phyloP scores from a whole-genome alignment of 2,113 vertebrate species.

The Laticauda laticaudata region DNA sequence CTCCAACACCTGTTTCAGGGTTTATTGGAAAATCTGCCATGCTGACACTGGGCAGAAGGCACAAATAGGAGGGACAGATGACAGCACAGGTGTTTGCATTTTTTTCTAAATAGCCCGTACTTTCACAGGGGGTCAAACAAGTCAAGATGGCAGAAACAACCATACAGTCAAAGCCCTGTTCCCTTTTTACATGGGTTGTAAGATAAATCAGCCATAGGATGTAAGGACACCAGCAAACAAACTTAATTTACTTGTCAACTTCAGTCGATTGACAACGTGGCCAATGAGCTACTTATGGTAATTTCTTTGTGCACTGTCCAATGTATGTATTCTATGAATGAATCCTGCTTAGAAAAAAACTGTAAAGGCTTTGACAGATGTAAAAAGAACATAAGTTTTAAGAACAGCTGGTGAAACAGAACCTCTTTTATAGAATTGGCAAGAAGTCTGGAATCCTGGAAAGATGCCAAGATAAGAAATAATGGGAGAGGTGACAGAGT shows the following conservation, averaged over 20 bases:
- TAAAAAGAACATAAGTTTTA: not conserved
- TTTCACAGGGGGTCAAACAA: not conserved
- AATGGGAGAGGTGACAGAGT: not conserved
- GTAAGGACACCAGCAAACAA: not conserved
- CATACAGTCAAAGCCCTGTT: not conserved
- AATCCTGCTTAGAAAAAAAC: not conserved
- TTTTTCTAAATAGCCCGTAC: not conserved
- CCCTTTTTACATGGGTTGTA: not conserved
- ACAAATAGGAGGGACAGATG: not conserved
- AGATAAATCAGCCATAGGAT: not conserved
- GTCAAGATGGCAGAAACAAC: not conserved
- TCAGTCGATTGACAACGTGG: not conserved
- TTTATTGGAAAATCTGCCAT: not conserved
- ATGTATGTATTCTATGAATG: not conserved
- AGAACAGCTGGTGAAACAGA: not conserved
- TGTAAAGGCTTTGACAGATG: not conserved
- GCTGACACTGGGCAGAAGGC: not conserved
- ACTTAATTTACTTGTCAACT: not conserved
- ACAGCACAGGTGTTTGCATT: not conserved
- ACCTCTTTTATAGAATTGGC: not conserved
- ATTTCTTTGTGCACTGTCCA: fast-evolving
- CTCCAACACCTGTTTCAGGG: not conserved
- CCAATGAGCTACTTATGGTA: not conserved
- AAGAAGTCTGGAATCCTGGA: not conserved
- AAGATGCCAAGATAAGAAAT: not conserved